Evolutionary conservation across 2,888 invertebrate species (phyloP).

Genomic region (Trichogramma evanescens): DNA sequence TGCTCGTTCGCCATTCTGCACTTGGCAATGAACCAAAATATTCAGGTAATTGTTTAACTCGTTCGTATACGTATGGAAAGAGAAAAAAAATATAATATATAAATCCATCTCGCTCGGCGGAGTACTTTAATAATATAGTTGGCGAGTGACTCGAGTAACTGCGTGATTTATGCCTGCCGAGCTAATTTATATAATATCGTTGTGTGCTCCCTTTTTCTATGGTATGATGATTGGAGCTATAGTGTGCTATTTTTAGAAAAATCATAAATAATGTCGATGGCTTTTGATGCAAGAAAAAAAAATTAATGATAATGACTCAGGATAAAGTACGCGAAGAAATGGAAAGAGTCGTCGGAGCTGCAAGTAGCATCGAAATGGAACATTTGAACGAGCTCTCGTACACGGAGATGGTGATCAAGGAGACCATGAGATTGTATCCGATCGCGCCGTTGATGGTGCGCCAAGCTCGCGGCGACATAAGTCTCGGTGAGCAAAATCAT

Average conservation of each 20-base stretch:
- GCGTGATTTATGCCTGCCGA: too few species aligned
- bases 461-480: constrained; percentile 23
- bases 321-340: constrained; percentile 25
- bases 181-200: too few species aligned
- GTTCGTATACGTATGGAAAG: too few species aligned
- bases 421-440: constrained; percentile 27
- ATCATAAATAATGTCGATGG: background rate
- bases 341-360: constrained; percentile 16
- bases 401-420: constrained; percentile 27
- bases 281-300: background rate
- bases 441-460: constrained; percentile 27
- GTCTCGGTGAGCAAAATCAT: constrained; percentile 20
- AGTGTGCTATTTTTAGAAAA: too few species aligned
- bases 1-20: constrained; percentile 25
- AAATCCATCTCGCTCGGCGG: too few species aligned
- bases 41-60: constrained; percentile 18
- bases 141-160: too few species aligned
- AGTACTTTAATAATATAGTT: too few species aligned
- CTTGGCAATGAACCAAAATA: constrained; percentile 26
- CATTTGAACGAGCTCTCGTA: constrained; percentile 25
- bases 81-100: too few species aligned
- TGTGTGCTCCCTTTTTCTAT: too few species aligned
- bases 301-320: constrained; percentile 6
- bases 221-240: too few species aligned
- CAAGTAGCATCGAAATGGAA: constrained; percentile 14